Evolutionary conservation across 2,113 vertebrate species (phyloP).

Genomic region (Xiphias gladius): DNA sequence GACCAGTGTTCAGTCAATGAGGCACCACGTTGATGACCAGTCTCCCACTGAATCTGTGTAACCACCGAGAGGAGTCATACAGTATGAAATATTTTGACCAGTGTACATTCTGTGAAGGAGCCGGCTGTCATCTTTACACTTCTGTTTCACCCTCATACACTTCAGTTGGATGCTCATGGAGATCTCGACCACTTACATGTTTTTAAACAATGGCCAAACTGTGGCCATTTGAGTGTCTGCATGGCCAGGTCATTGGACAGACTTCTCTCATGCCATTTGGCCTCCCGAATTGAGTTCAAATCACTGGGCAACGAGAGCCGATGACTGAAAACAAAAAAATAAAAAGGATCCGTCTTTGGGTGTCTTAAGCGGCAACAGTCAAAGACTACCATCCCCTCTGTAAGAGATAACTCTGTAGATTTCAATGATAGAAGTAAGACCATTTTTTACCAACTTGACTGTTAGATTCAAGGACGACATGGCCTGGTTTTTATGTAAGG

Average conservation of each 20-base stretch:
- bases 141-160: slow-evolving; percentile 13
- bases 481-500: slow-evolving; percentile 15
- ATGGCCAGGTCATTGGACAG: slow-evolving; percentile 4
- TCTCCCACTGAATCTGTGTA: slow-evolving; percentile 85
- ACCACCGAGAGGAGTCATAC: background rate
- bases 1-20: slow-evolving; percentile 96
- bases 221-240: slow-evolving; percentile 20
- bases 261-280: slow-evolving; percentile 4
- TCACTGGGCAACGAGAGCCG: background rate
- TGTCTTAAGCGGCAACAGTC: background rate
- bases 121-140: slow-evolving; percentile 9
- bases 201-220: slow-evolving; percentile 16
- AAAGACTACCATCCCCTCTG: background rate
- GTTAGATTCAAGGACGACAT: slow-evolving; percentile 26
- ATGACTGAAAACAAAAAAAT: background rate
- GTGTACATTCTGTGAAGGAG: slow-evolving; percentile 31
- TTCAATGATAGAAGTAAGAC: too few species aligned
- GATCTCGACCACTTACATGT: slow-evolving; percentile 5
- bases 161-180: background rate
- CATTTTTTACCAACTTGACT: slow-evolving; percentile 22
- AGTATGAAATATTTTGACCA: background rate
- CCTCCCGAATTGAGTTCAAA: background rate
- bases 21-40: slow-evolving; percentile 91
- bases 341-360: background rate
- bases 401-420: background rate